phyloP scores from a whole-genome alignment of 2,888 invertebrate species.

The Yponomeuta malinellus region DNA sequence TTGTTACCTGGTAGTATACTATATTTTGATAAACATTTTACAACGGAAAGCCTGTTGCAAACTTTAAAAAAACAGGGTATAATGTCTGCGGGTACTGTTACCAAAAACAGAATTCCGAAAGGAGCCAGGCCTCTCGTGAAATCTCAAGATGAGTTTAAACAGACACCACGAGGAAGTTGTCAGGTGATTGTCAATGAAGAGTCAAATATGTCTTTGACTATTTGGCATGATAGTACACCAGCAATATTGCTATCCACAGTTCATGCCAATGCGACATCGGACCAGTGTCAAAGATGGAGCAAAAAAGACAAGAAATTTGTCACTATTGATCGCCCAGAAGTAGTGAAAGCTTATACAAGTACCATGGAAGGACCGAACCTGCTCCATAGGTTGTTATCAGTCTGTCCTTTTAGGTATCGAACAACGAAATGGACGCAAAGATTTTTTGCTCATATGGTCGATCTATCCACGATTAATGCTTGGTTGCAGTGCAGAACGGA shows the following conservation, averaged over 20 bases:
- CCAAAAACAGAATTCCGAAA: too few relatives aligned
- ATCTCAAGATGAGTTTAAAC: too few relatives aligned
- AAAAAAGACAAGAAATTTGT: neutral
- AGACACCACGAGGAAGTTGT: too few relatives aligned
- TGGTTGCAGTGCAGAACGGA: neutral
- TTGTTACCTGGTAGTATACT: slow-evolving; percentile 12
- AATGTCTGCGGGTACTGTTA: too few relatives aligned
- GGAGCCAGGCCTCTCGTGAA: too few relatives aligned
- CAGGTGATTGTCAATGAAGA: too few relatives aligned
- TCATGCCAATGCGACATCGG: too few relatives aligned
- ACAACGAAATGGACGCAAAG: slow-evolving; percentile 1
- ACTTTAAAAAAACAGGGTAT: neutral
- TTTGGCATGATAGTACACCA: too few relatives aligned
- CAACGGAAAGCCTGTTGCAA: slow-evolving; percentile 4
- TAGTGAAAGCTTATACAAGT: neutral
- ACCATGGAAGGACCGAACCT: neutral
- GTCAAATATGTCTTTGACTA: too few relatives aligned
- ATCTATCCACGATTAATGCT: neutral
- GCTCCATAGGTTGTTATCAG: too few relatives aligned
- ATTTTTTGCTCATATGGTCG: neutral
- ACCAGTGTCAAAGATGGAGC: neutral
- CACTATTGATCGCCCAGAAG: neutral
- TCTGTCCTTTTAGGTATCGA: neutral
- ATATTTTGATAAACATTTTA: slow-evolving; percentile 13
- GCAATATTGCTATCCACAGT: too few relatives aligned